Conservation (phyloP, 2,797 vertebrate genomes). For the Molossus molossus region DNA sequence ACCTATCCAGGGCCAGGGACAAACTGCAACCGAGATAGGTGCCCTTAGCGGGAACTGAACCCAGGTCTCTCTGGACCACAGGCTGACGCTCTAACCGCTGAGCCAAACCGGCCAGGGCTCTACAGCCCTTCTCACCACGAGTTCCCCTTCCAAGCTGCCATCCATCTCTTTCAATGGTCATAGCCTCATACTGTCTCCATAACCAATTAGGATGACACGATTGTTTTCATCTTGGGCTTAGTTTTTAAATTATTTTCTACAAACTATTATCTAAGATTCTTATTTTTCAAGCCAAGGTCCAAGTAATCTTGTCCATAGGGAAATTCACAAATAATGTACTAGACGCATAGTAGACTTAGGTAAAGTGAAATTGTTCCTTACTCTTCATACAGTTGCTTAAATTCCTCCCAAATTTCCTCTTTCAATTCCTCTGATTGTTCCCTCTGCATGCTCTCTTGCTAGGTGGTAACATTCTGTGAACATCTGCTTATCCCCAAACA, state of each 20-base stretch:
- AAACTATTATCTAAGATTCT: background rate
- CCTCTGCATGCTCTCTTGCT: background rate
- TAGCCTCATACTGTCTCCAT: background rate
- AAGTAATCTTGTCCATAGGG: background rate
- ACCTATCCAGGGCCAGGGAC: too few relatives aligned
- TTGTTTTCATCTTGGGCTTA: background rate
- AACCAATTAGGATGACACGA: background rate
- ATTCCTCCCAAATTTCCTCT: background rate
- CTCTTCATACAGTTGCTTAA: background rate
- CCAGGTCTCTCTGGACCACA: too few relatives aligned
- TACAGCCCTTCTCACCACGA: background rate
- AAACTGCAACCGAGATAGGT: too few relatives aligned
- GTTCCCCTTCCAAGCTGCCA: background rate
- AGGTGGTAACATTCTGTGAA: slow-evolving; percentile 6
- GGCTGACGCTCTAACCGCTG: too few relatives aligned
- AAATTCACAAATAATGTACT: background rate
- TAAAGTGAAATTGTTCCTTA: background rate
- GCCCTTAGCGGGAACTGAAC: too few relatives aligned
- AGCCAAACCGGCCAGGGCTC: background rate
- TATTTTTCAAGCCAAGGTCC: slow-evolving; percentile 3
- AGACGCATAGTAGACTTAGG: background rate
- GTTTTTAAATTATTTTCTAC: background rate
- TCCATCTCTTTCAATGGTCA: background rate
- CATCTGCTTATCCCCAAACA: background rate
- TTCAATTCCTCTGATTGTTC: background rate